phyloP scores from a whole-genome alignment of 2,888 invertebrate species.

The Caenorhabditis sulstoni region DNA sequence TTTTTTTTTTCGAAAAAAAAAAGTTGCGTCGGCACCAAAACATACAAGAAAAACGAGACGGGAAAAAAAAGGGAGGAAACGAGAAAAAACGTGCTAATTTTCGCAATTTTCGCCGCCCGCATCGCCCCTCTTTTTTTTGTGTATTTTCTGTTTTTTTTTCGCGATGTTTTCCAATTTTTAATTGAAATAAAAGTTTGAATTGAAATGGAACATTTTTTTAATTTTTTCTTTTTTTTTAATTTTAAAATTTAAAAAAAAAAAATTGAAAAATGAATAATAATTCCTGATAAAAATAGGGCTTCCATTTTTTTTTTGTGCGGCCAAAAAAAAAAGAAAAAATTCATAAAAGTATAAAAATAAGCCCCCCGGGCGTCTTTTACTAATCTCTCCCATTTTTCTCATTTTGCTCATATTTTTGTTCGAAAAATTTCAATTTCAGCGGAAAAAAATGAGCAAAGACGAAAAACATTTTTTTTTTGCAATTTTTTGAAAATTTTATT shows the following conservation, averaged over 20 bases:
- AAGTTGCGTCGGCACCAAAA: background rate
- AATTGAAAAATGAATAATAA: background rate
- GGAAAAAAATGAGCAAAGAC: no score
- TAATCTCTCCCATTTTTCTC: background rate
- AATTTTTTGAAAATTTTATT: no score
- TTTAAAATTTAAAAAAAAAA: background rate
- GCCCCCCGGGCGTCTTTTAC: background rate
- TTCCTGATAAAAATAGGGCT: background rate
- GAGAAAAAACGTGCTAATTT: constrained; percentile 37
- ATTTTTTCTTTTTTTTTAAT: background rate
- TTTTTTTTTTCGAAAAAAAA: background rate
- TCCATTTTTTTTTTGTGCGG: no score
- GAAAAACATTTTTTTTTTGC: no score
- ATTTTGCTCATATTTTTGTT: background rate
- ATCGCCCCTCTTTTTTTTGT: no score
- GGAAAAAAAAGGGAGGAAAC: background rate
- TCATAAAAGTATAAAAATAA: background rate
- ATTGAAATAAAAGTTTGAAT: no score
- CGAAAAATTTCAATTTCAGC: no score
- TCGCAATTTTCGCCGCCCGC: constrained; percentile 6
- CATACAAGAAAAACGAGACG: no score
- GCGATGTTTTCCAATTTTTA: no score
- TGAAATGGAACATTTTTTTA: no score
- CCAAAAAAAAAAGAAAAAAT: background rate
- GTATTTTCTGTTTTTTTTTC: no score